Evolutionary conservation across 2,797 vertebrate genomes (phyloP).

Genomic region (Scomberomorus guttatus): DNA sequence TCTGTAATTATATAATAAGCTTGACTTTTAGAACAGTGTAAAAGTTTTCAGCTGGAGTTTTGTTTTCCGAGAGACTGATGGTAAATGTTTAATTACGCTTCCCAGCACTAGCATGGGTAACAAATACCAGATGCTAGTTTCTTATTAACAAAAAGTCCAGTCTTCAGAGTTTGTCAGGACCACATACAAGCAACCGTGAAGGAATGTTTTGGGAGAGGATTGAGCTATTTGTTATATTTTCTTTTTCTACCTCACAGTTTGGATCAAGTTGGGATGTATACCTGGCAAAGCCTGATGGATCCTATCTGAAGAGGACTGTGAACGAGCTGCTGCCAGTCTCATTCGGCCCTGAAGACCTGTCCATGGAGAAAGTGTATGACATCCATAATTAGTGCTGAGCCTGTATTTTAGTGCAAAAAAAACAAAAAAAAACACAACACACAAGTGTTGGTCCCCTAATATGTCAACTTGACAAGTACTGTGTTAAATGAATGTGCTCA

Average conservation of each 20-base stretch:
- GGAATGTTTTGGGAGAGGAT: neutral
- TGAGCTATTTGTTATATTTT: neutral
- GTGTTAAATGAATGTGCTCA: slow-evolving; percentile 6
- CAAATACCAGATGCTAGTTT: neutral
- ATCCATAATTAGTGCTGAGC: slow-evolving; percentile 58
- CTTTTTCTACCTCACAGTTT: slow-evolving; percentile 84
- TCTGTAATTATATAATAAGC: neutral
- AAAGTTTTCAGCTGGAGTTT: neutral
- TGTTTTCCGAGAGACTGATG: neutral
- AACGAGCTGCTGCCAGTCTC: slow-evolving; percentile 89
- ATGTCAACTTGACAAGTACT: neutral
- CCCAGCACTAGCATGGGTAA: neutral
- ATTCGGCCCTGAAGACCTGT: slow-evolving; percentile 91
- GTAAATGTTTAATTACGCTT: neutral
- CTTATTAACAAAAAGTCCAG: neutral
- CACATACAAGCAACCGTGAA: neutral
- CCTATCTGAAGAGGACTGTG: slow-evolving; percentile 83
- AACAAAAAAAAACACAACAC: neutral
- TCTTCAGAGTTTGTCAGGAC: neutral
- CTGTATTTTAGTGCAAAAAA: neutral
- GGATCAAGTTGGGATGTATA: slow-evolving; percentile 89
- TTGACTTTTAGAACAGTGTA: neutral
- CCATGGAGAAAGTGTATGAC: slow-evolving; percentile 70
- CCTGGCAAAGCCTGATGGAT: slow-evolving; percentile 88
- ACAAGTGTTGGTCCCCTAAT: neutral